phyloP scores from a whole-genome alignment of 2,888 invertebrate species.

The Aleiodes alternator region DNA sequence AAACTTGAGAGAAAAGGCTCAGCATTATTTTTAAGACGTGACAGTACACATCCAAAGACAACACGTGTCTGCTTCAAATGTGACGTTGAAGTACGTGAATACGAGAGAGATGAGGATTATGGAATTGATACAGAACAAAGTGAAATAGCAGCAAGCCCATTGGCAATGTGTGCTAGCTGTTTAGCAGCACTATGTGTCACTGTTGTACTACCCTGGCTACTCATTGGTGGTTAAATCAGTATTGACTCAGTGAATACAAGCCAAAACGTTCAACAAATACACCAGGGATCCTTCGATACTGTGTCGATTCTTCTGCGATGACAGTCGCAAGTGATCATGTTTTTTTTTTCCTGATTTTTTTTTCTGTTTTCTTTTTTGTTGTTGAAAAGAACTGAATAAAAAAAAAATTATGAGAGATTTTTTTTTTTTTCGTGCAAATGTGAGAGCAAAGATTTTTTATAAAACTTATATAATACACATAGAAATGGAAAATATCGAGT shows the following conservation, averaged over 20 bases:
- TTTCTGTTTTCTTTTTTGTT: background rate
- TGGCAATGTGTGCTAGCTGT: slow-evolving; percentile 77
- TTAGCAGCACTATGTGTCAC: slow-evolving; percentile 77
- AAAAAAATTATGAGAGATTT: slow-evolving; percentile 1
- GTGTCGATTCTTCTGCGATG: slow-evolving; percentile 2
- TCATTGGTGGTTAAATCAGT: slow-evolving; percentile 72
- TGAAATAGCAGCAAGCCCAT: slow-evolving; percentile 66
- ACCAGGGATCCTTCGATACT: background rate
- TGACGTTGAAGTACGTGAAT: slow-evolving; percentile 78
- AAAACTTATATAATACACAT: background rate
- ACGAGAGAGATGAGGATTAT: slow-evolving; percentile 76
- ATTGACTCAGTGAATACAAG: background rate
- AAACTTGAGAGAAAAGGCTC: slow-evolving; percentile 72
- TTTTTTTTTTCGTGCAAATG: background rate
- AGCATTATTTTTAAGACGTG: slow-evolving; percentile 67
- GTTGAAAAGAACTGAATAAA: background rate
- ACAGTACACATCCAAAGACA: slow-evolving; percentile 67
- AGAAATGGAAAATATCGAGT: background rate
- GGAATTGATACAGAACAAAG: slow-evolving; percentile 71
- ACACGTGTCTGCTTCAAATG: slow-evolving; percentile 77
- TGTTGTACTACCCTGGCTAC: slow-evolving; percentile 77
- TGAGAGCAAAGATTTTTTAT: slow-evolving; percentile 1
- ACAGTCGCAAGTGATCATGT: background rate
- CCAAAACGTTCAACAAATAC: background rate
- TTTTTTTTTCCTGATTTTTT: slow-evolving; percentile 4